These are phyloP conservation scores for Watersipora subatra DNA, from an alignment of 1,140 invertebrate species.

Conservation along the genomic window DNA sequence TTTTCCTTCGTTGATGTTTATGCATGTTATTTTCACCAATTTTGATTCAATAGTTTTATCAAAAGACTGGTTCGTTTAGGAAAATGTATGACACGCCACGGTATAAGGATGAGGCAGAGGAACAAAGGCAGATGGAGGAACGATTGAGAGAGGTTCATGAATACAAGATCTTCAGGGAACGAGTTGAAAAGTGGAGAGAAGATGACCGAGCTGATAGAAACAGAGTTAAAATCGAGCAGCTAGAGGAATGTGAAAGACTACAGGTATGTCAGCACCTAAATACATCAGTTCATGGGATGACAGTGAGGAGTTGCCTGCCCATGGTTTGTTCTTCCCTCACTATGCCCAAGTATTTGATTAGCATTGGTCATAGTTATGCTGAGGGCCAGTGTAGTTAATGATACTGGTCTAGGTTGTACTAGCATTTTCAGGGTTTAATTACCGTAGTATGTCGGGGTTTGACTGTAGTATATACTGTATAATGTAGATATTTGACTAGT, in stretches of 20 bases:
- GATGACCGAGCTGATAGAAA: slow-evolving; percentile 25
- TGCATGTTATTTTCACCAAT: no score
- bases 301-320: not conserved
- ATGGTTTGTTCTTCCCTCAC: no score
- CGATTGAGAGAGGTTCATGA: slow-evolving; percentile 26
- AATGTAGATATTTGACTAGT: no score
- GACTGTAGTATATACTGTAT: no score
- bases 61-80: slow-evolving; percentile 14
- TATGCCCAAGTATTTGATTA: no score
- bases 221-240: slow-evolving; percentile 24
- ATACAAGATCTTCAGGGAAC: slow-evolving; percentile 26
- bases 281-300: not conserved
- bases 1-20: no score
- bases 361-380: no score
- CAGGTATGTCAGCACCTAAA: slow-evolving; percentile 29
- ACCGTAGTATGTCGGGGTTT: no score
- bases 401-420: no score
- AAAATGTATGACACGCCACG: slow-evolving; percentile 16
- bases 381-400: no score
- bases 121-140: slow-evolving; percentile 20
- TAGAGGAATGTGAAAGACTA: slow-evolving; percentile 29
- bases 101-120: slow-evolving; percentile 27
- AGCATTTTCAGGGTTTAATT: no score
- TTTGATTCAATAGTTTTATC: no score
- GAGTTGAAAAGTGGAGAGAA: slow-evolving; percentile 29